Percentiles rank a stretch among this genome's conserved stretches.
Conservation (phyloP, 2,888 invertebrate genomes). For the Anthophora plumipes region DNA sequence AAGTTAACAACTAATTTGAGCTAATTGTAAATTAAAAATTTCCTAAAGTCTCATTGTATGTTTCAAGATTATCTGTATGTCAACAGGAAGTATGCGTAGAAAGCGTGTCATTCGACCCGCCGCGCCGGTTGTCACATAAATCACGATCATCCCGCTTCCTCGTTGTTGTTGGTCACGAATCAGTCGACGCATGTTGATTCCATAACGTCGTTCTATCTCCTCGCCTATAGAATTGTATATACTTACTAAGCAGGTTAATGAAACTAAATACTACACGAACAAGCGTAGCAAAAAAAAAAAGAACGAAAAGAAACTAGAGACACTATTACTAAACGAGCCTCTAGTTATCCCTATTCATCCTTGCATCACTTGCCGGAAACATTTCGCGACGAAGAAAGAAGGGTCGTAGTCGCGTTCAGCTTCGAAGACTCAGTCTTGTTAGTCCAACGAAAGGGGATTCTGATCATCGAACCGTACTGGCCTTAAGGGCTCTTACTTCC, state of each 20-base stretch:
- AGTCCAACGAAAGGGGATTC: slow-evolving; percentile 80
- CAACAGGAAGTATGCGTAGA: slow-evolving; percentile 29
- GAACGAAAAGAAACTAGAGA: too few relatives aligned
- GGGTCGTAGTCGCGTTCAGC: slow-evolving; percentile 71
- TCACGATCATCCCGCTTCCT: slow-evolving; percentile 13
- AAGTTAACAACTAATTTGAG: not conserved
- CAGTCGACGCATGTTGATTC: slow-evolving; percentile 29
- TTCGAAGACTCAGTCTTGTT: slow-evolving; percentile 82
- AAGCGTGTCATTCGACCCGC: slow-evolving; percentile 33
- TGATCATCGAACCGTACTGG: slow-evolving; percentile 80
- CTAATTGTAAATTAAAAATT: not conserved
- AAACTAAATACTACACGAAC: slow-evolving; percentile 57
- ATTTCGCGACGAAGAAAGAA: slow-evolving; percentile 71
- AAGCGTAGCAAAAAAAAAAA: slow-evolving; percentile 54
- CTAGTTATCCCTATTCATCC: slow-evolving; percentile 36
- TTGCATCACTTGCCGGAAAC: slow-evolving; percentile 71
- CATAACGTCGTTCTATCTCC: slow-evolving; percentile 22
- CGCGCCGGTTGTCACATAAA: slow-evolving; percentile 31
- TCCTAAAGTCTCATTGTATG: not conserved
- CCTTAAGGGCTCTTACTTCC: slow-evolving; percentile 76
- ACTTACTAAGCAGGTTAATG: slow-evolving; percentile 44
- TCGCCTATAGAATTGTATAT: slow-evolving; percentile 14
- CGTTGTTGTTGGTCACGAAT: slow-evolving; percentile 35
- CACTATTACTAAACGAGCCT: slow-evolving; percentile 63
- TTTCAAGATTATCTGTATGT: not conserved